phyloP scores from a whole-genome alignment of 2,113 vertebrate genomes.

The Cheirogaleus medius region DNA sequence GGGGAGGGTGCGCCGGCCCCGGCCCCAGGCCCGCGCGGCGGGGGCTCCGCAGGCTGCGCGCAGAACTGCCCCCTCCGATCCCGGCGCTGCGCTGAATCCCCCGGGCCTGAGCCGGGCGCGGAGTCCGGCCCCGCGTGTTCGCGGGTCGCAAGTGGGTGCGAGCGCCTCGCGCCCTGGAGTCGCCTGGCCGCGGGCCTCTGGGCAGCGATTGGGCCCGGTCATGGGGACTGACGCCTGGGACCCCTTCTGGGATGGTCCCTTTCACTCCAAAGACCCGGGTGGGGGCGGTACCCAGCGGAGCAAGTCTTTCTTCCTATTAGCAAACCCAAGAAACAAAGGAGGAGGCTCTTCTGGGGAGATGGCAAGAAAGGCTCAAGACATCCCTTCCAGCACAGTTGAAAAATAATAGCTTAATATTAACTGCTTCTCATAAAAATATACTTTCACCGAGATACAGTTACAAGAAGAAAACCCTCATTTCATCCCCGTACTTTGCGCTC shows the following conservation, averaged over 20 bases:
- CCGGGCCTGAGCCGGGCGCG: accelerated
- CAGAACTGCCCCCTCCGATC: too few species aligned
- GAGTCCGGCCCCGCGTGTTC: neutral
- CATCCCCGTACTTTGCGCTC: conserved; percentile 65
- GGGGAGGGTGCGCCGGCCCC: too few species aligned
- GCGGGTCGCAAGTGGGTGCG: neutral
- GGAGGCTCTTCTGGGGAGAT: neutral
- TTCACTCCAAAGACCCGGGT: neutral
- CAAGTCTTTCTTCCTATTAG: neutral
- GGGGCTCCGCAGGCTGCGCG: too few species aligned
- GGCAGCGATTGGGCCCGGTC: neutral
- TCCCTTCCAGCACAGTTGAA: conserved; percentile 73
- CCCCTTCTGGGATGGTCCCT: neutral
- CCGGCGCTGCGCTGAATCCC: accelerated
- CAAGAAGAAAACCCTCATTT: conserved; percentile 78
- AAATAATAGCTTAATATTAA: conserved; percentile 81
- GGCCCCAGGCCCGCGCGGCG: neutral
- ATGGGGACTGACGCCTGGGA: neutral
- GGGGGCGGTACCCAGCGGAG: neutral
- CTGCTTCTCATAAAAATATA: conserved; percentile 79
- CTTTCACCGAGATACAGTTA: conserved; percentile 65
- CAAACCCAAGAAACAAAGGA: conserved; percentile 65
- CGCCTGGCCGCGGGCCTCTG: neutral
- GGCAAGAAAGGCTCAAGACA: conserved; percentile 27
- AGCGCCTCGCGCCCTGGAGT: neutral